phyloP scores from a whole-genome alignment of 2,888 invertebrate species.

The Brachyptera risi region DNA sequence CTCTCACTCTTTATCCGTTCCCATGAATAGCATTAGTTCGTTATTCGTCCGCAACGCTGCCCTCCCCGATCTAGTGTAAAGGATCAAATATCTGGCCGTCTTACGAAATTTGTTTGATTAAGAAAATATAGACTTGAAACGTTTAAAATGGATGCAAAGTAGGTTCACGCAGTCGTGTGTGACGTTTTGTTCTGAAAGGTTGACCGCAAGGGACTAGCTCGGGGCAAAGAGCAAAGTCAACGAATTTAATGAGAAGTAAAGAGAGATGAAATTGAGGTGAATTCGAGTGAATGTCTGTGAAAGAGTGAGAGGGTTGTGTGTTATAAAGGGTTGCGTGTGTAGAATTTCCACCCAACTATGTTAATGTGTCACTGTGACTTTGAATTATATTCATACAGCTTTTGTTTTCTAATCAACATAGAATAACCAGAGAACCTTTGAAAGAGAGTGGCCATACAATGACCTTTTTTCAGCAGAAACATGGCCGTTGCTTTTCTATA shows the following conservation, averaged over 20 bases:
- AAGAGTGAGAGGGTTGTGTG: background rate
- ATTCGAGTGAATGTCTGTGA: background rate
- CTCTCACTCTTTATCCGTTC: too few species aligned
- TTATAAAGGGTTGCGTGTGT: conserved; percentile 10
- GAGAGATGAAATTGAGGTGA: background rate
- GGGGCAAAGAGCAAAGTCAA: conserved; percentile 3
- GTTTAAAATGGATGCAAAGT: conserved; percentile 13
- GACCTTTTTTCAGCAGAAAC: too few species aligned
- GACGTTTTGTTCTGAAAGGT: background rate
- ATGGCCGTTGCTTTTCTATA: too few species aligned
- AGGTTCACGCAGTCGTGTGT: conserved; percentile 10
- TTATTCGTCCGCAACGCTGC: too few species aligned
- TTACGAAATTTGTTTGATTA: conserved; percentile 11
- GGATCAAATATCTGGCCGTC: too few species aligned
- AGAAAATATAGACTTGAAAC: background rate
- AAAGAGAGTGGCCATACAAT: too few species aligned
- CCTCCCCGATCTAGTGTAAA: too few species aligned
- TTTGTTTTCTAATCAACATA: conserved; percentile 7
- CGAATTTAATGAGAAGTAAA: conserved; percentile 17
- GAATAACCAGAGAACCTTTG: too few species aligned
- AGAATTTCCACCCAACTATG: conserved; percentile 2
- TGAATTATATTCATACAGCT: conserved; percentile 11
- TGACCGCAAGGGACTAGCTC: conserved; percentile 13
- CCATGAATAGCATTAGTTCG: conserved; percentile 19
- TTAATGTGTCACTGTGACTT: conserved; percentile 2